Percentiles rank a stretch among this genome's conserved stretches.
These are phyloP conservation scores for Idaea dimidiata DNA, from an alignment of 2,888 invertebrate genomes.

Conservation along the genomic window DNA sequence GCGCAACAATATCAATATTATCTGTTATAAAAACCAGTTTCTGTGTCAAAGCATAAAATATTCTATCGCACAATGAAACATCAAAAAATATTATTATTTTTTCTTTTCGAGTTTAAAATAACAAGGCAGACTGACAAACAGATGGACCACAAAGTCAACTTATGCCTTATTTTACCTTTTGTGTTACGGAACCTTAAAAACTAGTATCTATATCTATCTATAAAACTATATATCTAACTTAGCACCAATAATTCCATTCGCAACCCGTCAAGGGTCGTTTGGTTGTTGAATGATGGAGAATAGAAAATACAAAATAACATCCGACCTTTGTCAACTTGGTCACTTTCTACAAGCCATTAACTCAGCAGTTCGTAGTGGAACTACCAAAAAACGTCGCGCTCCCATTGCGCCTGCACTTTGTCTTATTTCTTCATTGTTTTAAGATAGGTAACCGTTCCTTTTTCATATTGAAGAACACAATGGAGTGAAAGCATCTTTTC, in stretches of 20 bases:
- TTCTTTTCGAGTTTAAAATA: no score
- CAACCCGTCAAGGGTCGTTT: conserved; percentile 66
- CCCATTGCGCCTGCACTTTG: conserved; percentile 39
- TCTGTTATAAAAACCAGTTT: no score
- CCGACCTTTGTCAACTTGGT: conserved; percentile 74
- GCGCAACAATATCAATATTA: no score
- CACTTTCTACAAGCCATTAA: conserved; percentile 57
- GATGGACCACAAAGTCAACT: no score
- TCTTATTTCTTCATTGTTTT: conserved; percentile 14
- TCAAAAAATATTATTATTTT: no score
- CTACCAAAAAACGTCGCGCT: conserved; percentile 51
- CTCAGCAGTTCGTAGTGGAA: conserved; percentile 32
- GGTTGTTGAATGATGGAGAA: conserved; percentile 31
- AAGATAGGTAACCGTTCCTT: conserved; percentile 4
- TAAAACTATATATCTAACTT: no score
- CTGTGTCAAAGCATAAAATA: no score
- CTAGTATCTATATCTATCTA: no score
- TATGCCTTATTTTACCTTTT: no score
- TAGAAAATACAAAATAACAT: conserved; percentile 69
- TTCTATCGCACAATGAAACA: no score
- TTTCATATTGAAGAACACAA: background rate
- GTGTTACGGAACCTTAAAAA: no score
- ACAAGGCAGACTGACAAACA: no score
- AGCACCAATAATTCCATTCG: background rate
- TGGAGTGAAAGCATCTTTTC: background rate